Evolutionary conservation across 1,140 invertebrate genomes (phyloP).

Genomic region (Meloidogyne chitwoodi): DNA sequence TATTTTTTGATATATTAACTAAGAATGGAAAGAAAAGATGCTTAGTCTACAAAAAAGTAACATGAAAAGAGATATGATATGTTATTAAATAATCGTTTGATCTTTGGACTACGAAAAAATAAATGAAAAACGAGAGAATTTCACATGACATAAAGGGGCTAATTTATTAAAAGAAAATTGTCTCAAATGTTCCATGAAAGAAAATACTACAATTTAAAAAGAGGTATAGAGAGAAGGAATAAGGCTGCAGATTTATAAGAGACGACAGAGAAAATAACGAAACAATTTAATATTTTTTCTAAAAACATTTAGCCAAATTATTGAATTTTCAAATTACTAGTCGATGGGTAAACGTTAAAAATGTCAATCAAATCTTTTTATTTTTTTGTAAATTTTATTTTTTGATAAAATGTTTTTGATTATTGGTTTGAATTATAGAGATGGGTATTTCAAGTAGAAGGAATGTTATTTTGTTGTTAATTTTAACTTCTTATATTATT

Average conservation of each 20-base stretch:
- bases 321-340: background rate
- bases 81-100: background rate
- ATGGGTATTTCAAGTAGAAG: background rate
- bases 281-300: background rate
- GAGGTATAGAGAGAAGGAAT: background rate
- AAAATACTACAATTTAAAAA: no score
- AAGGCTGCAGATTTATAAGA: background rate
- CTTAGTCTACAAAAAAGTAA: background rate
- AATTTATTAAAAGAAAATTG: background rate
- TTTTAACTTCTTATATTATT: conserved; percentile 14
- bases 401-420: background rate
- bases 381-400: background rate
- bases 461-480: conserved; percentile 19
- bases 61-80: background rate
- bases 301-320: background rate
- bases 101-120: background rate
- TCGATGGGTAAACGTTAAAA: background rate
- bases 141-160: background rate
- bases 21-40: background rate
- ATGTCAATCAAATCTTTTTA: background rate
- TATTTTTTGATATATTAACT: background rate
- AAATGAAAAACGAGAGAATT: background rate
- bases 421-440: background rate
- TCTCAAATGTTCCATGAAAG: no score
- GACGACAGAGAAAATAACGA: background rate